These are phyloP conservation scores for Bos indicus DNA, from an alignment of 2,113 vertebrate genomes.

Conservation along the genomic window DNA sequence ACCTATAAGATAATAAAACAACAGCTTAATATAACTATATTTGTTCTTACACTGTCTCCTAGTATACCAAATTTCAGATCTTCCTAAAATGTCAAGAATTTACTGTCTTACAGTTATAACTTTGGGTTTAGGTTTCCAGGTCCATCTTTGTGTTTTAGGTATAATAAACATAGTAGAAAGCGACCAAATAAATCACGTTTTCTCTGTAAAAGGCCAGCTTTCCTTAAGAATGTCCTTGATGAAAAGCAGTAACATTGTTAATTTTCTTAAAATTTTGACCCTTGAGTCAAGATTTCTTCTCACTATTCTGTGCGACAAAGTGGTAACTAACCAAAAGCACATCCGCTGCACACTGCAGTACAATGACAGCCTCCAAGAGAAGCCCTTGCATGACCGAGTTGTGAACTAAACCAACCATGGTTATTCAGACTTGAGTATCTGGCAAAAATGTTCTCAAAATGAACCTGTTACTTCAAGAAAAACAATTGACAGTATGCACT, in stretches of 20 bases:
- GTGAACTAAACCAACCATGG: background rate
- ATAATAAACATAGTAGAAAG: background rate
- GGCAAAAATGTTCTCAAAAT: constrained; percentile 1
- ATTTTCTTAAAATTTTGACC: constrained; percentile 1
- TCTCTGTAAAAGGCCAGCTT: constrained; percentile 10
- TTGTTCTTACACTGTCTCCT: background rate
- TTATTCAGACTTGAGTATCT: background rate
- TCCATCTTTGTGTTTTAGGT: background rate
- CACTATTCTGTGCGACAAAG: constrained; percentile 1
- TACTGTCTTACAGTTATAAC: background rate
- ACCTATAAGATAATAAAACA: constrained; percentile 79
- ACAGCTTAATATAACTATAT: constrained; percentile 13
- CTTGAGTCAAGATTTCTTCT: background rate
- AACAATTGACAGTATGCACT: background rate
- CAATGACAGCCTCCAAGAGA: background rate
- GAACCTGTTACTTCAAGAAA: constrained; percentile 19
- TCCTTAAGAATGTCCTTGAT: constrained; percentile 3
- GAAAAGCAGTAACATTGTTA: constrained; percentile 2
- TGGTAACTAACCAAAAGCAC: background rate
- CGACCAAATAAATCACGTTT: background rate
- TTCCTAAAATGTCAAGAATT: background rate
- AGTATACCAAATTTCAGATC: background rate
- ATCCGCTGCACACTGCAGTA: background rate
- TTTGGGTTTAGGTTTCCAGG: background rate
- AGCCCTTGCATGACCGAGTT: background rate